A percentile compares a stretch with the other conserved stretches of the same genome.
Evolutionary conservation across 2,888 invertebrate species (phyloP).

Genomic region (Carpatolechia fugitivella): DNA sequence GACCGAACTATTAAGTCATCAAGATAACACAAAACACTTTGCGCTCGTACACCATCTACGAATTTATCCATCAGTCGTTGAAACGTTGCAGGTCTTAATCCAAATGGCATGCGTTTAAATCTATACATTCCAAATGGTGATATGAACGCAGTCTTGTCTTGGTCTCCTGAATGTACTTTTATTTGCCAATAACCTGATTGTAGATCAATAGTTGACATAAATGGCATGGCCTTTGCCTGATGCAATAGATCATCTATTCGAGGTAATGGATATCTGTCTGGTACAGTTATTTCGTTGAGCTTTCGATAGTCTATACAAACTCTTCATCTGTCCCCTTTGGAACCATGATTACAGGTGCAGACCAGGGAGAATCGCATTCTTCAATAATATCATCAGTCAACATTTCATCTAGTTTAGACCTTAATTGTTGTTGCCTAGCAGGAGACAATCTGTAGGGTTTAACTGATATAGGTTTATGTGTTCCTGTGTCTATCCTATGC

Average conservation of each 20-base stretch:
- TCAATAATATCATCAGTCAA: slow-evolving; percentile 13
- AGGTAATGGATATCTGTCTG: slow-evolving; percentile 35
- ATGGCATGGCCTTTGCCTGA: slow-evolving; percentile 30
- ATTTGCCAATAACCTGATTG: slow-evolving; percentile 33
- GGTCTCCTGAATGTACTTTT: slow-evolving; percentile 27
- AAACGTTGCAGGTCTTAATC: slow-evolving; percentile 37
- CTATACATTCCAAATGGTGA: slow-evolving; percentile 26
- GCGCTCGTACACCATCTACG: slow-evolving; percentile 18
- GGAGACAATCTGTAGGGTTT: slow-evolving; percentile 18
- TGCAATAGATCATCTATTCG: slow-evolving; percentile 44
- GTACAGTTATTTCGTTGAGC: slow-evolving; percentile 5
- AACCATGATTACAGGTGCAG: slow-evolving; percentile 12
- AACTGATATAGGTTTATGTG: neutral
- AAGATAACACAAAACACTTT: slow-evolving; percentile 25
- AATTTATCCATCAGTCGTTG: slow-evolving; percentile 36
- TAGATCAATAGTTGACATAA: slow-evolving; percentile 32
- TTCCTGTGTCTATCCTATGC: slow-evolving; percentile 4
- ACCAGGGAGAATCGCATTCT: slow-evolving; percentile 11
- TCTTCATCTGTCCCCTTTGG: slow-evolving; percentile 2
- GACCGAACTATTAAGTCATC: slow-evolving; percentile 31
- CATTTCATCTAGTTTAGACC: slow-evolving; percentile 15
- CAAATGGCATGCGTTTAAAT: slow-evolving; percentile 42
- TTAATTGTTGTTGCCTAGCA: slow-evolving; percentile 13
- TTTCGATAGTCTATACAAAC: slow-evolving; percentile 9
- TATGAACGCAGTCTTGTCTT: slow-evolving; percentile 37